Conservation (phyloP, 2,113 vertebrate species). For the Polypterus bichir region DNA sequence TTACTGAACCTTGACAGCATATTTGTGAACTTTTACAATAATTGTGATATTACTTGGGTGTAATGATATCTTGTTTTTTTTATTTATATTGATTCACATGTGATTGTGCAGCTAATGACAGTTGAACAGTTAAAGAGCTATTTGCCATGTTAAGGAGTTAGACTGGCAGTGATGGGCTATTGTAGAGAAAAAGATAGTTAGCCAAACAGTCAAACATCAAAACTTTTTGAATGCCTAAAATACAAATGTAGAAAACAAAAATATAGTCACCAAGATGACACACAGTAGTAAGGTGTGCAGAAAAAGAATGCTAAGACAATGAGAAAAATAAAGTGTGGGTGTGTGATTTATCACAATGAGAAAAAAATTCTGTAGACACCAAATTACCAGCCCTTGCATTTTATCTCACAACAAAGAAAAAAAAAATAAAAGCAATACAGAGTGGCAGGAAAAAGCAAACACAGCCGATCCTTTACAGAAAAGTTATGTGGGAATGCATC, state of each 20-base stretch:
- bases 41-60: too few relatives aligned
- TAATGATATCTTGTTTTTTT: background rate
- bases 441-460: background rate
- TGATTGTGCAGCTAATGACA: conserved; percentile 6
- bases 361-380: background rate
- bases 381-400: conserved; percentile 3
- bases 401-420: conserved; percentile 3
- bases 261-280: too few relatives aligned
- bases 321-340: conserved; percentile 2
- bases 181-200: background rate
- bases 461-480: background rate
- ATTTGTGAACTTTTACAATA: too few relatives aligned
- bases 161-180: conserved; percentile 2
- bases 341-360: conserved; percentile 4
- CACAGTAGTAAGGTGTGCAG: too few relatives aligned
- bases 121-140: conserved; percentile 6
- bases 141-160: background rate
- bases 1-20: too few relatives aligned
- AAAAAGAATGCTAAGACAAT: background rate
- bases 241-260: too few relatives aligned
- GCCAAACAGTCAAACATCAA: background rate
- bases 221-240: too few relatives aligned
- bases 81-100: conserved; percentile 6
- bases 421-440: background rate
- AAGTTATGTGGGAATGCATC: background rate